phyloP scores from a whole-genome alignment of 2,888 invertebrate genomes.

The Fragum fragum region DNA sequence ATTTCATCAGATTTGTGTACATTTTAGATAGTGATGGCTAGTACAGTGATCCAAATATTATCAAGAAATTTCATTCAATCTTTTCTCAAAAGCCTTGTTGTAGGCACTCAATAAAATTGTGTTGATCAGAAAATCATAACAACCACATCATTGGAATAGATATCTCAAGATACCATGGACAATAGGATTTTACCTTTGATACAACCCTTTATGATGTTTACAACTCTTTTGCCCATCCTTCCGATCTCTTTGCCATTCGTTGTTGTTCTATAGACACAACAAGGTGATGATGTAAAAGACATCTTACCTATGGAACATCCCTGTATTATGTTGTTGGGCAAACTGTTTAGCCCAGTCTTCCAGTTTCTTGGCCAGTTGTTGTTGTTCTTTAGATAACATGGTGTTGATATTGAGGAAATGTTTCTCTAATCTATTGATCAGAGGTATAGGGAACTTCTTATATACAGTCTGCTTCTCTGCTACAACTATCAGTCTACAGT shows the following conservation, averaged over 20 bases:
- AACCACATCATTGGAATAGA: no score
- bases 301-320: neutral
- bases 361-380: constrained; percentile 67
- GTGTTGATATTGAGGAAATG: constrained; percentile 85
- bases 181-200: no score
- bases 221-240: constrained; percentile 74
- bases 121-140: no score
- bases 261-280: constrained; percentile 74
- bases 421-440: constrained; percentile 85
- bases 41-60: no score
- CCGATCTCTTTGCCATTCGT: constrained; percentile 65
- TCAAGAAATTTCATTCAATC: no score
- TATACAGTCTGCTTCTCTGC: constrained; percentile 84
- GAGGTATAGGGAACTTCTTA: constrained; percentile 84
- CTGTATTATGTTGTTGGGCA: constrained; percentile 18
- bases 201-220: no score
- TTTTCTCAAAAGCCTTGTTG: no score
- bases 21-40: no score
- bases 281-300: no score
- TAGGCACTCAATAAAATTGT: no score
- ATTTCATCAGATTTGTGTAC: no score
- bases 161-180: no score
- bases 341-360: constrained; percentile 74
- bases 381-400: constrained; percentile 76
- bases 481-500: constrained; percentile 82